Evolutionary conservation across 2,888 invertebrate species (phyloP), one percentile per base, ranked within the genome.

Genomic region (Cephonodes hylas): DNA sequence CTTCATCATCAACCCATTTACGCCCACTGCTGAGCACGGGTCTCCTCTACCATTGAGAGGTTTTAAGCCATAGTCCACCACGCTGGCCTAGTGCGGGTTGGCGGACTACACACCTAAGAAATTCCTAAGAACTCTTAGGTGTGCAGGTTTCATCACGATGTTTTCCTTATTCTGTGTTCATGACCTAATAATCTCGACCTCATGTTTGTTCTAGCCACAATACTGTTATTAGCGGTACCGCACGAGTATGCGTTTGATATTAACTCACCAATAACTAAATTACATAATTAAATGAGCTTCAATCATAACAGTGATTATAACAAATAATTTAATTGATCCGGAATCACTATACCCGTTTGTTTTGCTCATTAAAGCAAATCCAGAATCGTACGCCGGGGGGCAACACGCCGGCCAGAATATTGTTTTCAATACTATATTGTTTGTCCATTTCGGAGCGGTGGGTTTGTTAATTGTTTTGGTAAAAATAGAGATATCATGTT

Each of bases 311-410:
- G 5, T 53, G 27, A 18, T 22, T 31, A 27, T 20, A 18, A 31
- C 53, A 53, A 53, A 18, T 27, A 53, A 38, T 38, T 38, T 38
- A 31, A 53, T 53, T 10, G 31, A 31, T 53, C 15, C 53, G 3
- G 53, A 15, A 53, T 53, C 27, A 23, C 8, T 27, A 38, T n/a
- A 31, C 18, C 15, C 10, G 27, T 10, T 27, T 27, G 48, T 48
- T n/a, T 48, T 27, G 44, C 31, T 31, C 53, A 31, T 46, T 46
- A 46, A 46, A 46, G 23, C 53, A 53, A 53, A 53, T 53, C 27
- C 48, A n/a, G 48, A 27, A 8, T n/a, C n/a, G n/a, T 27, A 27
- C 18, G 53, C 53, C 18, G 53, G 8, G 18, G 53, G 53, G 53
- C 53, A 53, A 31, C 53, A 53, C 18, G n/a, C n/a, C n/a, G 3